A percentile compares a stretch with the other conserved stretches of the same genome.
These are phyloP conservation scores for Nixonia krombeini DNA, from an alignment of 1,140 invertebrate genomes.

Conservation along the genomic window DNA sequence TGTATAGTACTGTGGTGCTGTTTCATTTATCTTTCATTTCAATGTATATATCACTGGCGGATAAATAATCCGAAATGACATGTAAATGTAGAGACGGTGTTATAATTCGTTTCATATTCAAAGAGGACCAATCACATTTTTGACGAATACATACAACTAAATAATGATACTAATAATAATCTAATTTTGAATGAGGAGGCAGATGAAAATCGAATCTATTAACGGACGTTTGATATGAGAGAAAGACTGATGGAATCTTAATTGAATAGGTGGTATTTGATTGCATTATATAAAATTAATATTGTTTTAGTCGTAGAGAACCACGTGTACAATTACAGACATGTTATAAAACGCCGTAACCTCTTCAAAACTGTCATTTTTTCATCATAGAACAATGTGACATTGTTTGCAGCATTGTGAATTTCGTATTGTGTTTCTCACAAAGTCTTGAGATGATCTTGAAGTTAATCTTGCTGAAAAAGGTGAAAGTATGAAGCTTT, in stretches of 20 bases:
- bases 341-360: too few species aligned
- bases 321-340: too few species aligned
- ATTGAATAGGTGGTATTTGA: constrained; percentile 1
- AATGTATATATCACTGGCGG: background rate
- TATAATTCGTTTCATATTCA: constrained; percentile 7
- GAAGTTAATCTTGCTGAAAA: constrained; percentile 17
- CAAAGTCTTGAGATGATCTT: constrained; percentile 16
- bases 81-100: background rate
- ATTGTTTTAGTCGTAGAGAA: too few species aligned
- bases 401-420: too few species aligned
- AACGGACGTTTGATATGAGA: constrained; percentile 15
- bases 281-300: too few species aligned
- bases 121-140: constrained; percentile 14
- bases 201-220: background rate
- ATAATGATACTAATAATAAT: background rate
- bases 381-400: too few species aligned
- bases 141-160: constrained; percentile 1
- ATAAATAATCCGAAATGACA: too few species aligned
- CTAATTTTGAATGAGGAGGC: too few species aligned
- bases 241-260: constrained; percentile 34
- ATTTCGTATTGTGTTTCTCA: too few species aligned
- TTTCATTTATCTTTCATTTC: constrained; percentile 5
- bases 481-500: constrained; percentile 39
- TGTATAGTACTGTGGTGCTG: constrained; percentile 27
- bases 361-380: too few species aligned